Conservation (phyloP, 2,888 invertebrate genomes). For the Leptopterna dolabrata region DNA sequence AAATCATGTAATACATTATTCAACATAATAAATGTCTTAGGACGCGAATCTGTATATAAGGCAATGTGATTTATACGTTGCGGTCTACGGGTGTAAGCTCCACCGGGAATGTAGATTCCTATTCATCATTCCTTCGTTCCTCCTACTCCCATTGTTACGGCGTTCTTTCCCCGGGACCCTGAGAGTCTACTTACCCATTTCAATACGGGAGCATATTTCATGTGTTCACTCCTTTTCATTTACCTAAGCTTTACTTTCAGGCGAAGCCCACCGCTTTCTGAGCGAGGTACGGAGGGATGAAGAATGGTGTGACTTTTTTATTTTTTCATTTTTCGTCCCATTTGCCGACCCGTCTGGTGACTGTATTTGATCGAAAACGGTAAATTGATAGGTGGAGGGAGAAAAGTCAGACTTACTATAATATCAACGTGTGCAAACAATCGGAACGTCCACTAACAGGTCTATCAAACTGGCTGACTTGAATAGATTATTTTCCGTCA, state of each 20-base stretch:
- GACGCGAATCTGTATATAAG: constrained; percentile 53
- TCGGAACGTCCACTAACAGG: too few relatives aligned
- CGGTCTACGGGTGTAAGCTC: constrained; percentile 45
- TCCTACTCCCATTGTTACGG: not conserved
- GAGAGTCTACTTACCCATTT: constrained; percentile 41
- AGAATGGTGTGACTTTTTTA: not conserved
- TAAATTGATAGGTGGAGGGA: not conserved
- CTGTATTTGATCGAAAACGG: not conserved
- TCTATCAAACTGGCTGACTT: too few relatives aligned
- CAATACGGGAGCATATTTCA: constrained; percentile 34
- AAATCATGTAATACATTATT: constrained; percentile 57
- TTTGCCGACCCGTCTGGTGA: not conserved
- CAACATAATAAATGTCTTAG: constrained; percentile 56
- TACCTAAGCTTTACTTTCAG: constrained; percentile 17
- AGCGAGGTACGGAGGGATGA: not conserved
- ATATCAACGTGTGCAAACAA: too few relatives aligned
- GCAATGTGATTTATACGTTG: constrained; percentile 51
- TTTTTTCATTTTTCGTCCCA: not conserved
- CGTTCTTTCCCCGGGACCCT: constrained; percentile 30
- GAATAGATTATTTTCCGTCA: too few relatives aligned
- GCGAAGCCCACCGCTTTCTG: not conserved
- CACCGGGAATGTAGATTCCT: constrained; percentile 52
- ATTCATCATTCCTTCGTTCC: constrained; percentile 48
- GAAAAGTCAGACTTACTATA: too few relatives aligned
- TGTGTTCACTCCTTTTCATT: constrained; percentile 33